These are phyloP conservation scores for Leucoptera coffeella DNA, from an alignment of 2,888 invertebrate species.

Conservation along the genomic window DNA sequence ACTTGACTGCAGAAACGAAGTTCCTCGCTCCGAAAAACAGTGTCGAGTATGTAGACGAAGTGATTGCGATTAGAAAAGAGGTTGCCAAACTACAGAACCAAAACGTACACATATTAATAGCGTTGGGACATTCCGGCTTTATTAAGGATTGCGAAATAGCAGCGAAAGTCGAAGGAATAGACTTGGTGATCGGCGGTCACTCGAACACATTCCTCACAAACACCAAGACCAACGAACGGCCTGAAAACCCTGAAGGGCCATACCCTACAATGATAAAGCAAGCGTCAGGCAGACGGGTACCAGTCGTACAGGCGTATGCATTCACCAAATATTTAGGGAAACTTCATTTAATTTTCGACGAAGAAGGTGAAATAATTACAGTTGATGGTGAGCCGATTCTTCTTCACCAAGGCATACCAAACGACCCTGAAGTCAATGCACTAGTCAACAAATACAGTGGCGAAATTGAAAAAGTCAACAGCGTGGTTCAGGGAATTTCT, in stretches of 20 bases:
- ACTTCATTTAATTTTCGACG: conserved; percentile 65
- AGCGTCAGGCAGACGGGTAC: conserved; percentile 62
- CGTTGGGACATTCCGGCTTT: conserved; percentile 88
- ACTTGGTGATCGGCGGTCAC: conserved; percentile 87
- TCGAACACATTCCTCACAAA: conserved; percentile 84
- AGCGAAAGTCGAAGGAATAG: conserved; percentile 66
- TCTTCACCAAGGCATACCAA: conserved; percentile 56
- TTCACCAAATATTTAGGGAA: conserved; percentile 87
- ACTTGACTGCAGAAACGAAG: conserved; percentile 71
- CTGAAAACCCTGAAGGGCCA: conserved; percentile 62
- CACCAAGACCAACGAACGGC: conserved; percentile 54
- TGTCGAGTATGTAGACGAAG: conserved; percentile 62
- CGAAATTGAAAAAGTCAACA: conserved; percentile 44
- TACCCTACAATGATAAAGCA: conserved; percentile 74
- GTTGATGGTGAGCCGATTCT: conserved; percentile 72
- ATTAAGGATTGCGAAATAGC: conserved; percentile 71
- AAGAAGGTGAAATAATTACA: conserved; percentile 59
- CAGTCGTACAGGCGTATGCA: conserved; percentile 86
- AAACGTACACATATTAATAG: conserved; percentile 77
- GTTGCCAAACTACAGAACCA: conserved; percentile 52
- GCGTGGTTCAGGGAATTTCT: conserved; percentile 59
- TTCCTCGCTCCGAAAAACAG: conserved; percentile 46
- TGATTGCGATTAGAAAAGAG: conserved; percentile 61
- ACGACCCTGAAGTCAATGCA: conserved; percentile 58
- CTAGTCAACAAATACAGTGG: conserved; percentile 55